Conservation (phyloP, 2,797 vertebrate species). For the Naso thynnoides region DNA sequence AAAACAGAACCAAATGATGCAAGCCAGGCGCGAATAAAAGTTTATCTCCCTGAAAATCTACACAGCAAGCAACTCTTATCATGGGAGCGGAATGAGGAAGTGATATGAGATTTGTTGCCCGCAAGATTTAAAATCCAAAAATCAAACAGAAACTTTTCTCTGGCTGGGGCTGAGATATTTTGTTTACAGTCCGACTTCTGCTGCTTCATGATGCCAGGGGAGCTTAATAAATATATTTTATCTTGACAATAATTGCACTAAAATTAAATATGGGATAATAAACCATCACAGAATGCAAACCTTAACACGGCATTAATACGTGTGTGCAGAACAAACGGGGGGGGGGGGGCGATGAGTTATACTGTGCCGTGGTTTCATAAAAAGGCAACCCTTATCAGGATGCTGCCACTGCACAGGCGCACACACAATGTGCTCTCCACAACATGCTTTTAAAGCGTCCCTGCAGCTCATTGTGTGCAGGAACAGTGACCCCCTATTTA, state of each 20-base stretch:
- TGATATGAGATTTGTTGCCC: not conserved
- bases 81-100: slow-evolving; percentile 62
- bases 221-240: slow-evolving; percentile 2
- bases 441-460: slow-evolving; percentile 65
- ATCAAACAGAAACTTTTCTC: not conserved
- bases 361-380: slow-evolving; percentile 52
- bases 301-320: slow-evolving; percentile 25
- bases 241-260: slow-evolving; percentile 17
- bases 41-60: slow-evolving; percentile 45
- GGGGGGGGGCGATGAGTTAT: slow-evolving; percentile 49
- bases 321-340: slow-evolving; percentile 37
- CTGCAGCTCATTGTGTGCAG: slow-evolving; percentile 74
- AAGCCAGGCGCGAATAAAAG: not conserved
- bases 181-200: not conserved
- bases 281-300: slow-evolving; percentile 11
- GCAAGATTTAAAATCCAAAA: slow-evolving; percentile 28
- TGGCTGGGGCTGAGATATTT: not conserved
- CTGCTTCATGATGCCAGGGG: not conserved
- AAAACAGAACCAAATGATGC: slow-evolving; percentile 42
- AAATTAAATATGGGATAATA: slow-evolving; percentile 21
- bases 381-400: slow-evolving; percentile 75
- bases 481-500: slow-evolving; percentile 78
- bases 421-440: slow-evolving; percentile 69
- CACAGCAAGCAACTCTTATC: slow-evolving; percentile 21
- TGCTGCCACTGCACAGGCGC: slow-evolving; percentile 60